These are phyloP conservation scores for Oncorhynchus tshawytscha DNA, from an alignment of 2,113 vertebrate genomes.

Conservation along the genomic window DNA sequence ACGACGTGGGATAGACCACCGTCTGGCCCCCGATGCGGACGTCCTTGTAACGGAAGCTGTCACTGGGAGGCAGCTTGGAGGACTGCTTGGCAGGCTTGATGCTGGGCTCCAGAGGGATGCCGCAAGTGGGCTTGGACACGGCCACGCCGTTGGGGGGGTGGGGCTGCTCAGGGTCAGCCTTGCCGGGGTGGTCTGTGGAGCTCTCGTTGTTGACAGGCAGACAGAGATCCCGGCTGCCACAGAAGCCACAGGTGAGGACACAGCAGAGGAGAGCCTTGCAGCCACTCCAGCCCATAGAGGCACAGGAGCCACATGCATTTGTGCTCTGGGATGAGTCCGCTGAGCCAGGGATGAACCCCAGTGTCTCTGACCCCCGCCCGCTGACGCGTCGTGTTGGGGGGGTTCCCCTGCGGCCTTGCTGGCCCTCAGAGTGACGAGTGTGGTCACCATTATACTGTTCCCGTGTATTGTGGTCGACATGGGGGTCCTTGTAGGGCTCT, in stretches of 20 bases:
- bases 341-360: slow-evolving; percentile 87
- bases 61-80: slow-evolving; percentile 64
- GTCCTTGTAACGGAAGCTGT: slow-evolving; percentile 90
- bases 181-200: slow-evolving; percentile 76
- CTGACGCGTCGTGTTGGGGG: slow-evolving; percentile 69
- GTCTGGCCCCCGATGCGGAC: slow-evolving; percentile 90
- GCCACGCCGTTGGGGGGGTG: slow-evolving; percentile 76
- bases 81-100: slow-evolving; percentile 54
- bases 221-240: slow-evolving; percentile 76
- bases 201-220: slow-evolving; percentile 81
- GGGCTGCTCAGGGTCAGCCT: slow-evolving; percentile 64
- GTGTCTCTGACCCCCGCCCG: slow-evolving; percentile 77
- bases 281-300: slow-evolving; percentile 78
- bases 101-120: slow-evolving; percentile 67
- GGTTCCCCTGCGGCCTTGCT: slow-evolving; percentile 58
- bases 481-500: slow-evolving; percentile 70
- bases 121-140: slow-evolving; percentile 69
- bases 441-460: slow-evolving; percentile 52
- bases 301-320: slow-evolving; percentile 77
- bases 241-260: slow-evolving; percentile 83
- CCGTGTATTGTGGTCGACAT: slow-evolving; percentile 45
- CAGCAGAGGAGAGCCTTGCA: slow-evolving; percentile 73
- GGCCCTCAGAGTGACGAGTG: slow-evolving; percentile 55
- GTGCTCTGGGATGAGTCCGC: slow-evolving; percentile 71
- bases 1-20: slow-evolving; percentile 65